Conservation (phyloP, 2,797 vertebrate species). For the Lepus townsendii region DNA sequence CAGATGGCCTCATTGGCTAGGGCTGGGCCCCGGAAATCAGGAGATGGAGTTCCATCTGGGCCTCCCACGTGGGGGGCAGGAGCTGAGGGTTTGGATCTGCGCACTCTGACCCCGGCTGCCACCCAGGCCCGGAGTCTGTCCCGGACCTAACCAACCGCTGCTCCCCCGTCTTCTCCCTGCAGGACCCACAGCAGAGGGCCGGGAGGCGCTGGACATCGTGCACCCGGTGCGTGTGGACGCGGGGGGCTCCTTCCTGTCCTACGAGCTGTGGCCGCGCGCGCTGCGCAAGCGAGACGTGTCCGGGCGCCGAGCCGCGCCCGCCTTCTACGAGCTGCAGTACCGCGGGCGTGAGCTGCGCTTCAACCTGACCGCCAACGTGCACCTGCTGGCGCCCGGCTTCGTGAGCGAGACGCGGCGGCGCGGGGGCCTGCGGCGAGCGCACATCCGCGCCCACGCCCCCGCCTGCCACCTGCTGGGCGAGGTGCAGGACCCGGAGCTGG, state of each 20-base stretch:
- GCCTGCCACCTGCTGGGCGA: constrained; percentile 95
- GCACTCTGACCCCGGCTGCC: neutral
- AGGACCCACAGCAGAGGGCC: constrained; percentile 70
- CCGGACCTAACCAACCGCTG: neutral
- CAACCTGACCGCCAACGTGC: constrained; percentile 94
- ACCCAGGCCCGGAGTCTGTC: accelerated
- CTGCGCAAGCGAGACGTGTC: constrained; percentile 91
- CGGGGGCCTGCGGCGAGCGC: constrained; percentile 88
- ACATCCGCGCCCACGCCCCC: constrained; percentile 37
- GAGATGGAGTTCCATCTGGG: no score
- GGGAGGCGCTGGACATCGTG: constrained; percentile 90
- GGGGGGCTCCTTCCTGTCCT: constrained; percentile 94
- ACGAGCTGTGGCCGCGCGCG: constrained; percentile 91
- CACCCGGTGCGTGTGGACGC: constrained; percentile 94
- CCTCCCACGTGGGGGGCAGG: no score
- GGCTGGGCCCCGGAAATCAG: no score
- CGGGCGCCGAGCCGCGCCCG: constrained; percentile 67
- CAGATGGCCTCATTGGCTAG: no score
- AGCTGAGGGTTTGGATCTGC: neutral
- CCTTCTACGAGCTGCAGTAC: constrained; percentile 93
- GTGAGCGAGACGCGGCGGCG: constrained; percentile 93
- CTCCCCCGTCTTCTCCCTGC: neutral
- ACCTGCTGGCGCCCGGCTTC: constrained; percentile 94
- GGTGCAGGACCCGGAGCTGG: constrained; percentile 88
- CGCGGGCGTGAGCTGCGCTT: constrained; percentile 91